Conservation (phyloP, 1,140 invertebrate genomes). For the Steinernema feltiae region DNA sequence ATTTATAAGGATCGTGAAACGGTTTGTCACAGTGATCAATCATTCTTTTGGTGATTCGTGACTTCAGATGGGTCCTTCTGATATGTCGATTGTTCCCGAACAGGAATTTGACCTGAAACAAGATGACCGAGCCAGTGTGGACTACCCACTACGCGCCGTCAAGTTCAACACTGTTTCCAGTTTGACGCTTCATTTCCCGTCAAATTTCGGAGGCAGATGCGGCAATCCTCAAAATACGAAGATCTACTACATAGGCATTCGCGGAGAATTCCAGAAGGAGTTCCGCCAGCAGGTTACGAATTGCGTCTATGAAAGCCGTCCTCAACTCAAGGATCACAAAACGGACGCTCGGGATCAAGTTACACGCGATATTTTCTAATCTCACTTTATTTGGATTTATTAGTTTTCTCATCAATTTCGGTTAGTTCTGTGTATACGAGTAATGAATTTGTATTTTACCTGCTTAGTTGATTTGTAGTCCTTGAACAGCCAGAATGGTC, state of each 20-base stretch:
- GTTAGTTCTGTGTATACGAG: constrained; percentile 2
- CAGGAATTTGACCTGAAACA: constrained; percentile 82
- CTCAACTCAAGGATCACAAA: constrained; percentile 50
- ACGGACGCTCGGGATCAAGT: constrained; percentile 31
- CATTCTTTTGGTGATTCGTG: too few species aligned
- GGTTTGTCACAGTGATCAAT: constrained; percentile 14
- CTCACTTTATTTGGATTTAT: not conserved
- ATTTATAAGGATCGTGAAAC: constrained; percentile 66
- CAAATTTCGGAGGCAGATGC: constrained; percentile 69
- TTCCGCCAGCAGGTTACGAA: constrained; percentile 47
- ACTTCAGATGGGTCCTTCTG: too few species aligned
- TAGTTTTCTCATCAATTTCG: not conserved
- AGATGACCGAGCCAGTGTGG: constrained; percentile 72
- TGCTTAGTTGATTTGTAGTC: too few species aligned
- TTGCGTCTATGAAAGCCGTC: constrained; percentile 43
- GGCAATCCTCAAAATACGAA: constrained; percentile 67
- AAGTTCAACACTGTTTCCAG: constrained; percentile 82
- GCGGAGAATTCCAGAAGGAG: constrained; percentile 60
- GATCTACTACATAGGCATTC: constrained; percentile 88
- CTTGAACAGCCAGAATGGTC: too few species aligned
- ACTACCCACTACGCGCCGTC: constrained; percentile 78
- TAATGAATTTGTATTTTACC: not conserved
- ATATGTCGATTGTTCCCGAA: constrained; percentile 66
- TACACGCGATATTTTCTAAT: constrained; percentile 44
- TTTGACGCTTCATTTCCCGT: constrained; percentile 79